phyloP scores from a whole-genome alignment of 2,888 invertebrate genomes.

The Apotomis betuletana region DNA sequence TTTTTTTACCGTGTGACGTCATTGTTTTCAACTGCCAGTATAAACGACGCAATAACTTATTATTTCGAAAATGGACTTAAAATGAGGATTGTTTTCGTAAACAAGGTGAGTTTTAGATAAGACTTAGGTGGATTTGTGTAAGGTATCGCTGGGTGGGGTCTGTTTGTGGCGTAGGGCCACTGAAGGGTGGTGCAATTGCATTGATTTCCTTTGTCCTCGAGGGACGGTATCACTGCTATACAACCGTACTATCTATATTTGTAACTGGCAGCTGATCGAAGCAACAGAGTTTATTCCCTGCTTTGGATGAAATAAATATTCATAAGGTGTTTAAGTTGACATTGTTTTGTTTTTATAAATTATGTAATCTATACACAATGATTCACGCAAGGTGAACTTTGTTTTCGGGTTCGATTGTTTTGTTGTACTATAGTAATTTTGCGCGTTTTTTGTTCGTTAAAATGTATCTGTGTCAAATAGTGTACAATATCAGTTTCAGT shows the following conservation, averaged over 20 bases:
- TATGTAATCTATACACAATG: slow-evolving; percentile 55
- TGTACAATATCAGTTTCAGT: not conserved
- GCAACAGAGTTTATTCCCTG: slow-evolving; percentile 52
- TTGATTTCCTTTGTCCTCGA: slow-evolving; percentile 83
- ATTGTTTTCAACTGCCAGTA: slow-evolving; percentile 82
- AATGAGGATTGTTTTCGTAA: slow-evolving; percentile 74
- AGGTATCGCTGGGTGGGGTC: slow-evolving; percentile 38
- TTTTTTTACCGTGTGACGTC: slow-evolving; percentile 83
- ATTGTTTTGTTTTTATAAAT: slow-evolving; percentile 57
- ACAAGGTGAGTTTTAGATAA: slow-evolving; percentile 67
- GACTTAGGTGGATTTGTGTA: slow-evolving; percentile 48
- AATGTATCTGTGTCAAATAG: slow-evolving; percentile 9
- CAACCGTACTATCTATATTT: slow-evolving; percentile 47
- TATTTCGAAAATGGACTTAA: slow-evolving; percentile 79
- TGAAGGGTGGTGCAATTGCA: slow-evolving; percentile 56
- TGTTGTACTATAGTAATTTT: slow-evolving; percentile 14
- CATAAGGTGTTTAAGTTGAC: slow-evolving; percentile 47
- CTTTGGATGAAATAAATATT: slow-evolving; percentile 47
- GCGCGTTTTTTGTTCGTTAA: slow-evolving; percentile 19
- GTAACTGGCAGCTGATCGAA: slow-evolving; percentile 67
- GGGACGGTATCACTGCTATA: slow-evolving; percentile 54
- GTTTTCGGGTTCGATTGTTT: slow-evolving; percentile 33
- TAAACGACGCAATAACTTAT: slow-evolving; percentile 85
- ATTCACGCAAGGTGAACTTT: slow-evolving; percentile 32
- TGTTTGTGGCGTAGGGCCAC: slow-evolving; percentile 43